phyloP scores from a whole-genome alignment of 2,888 invertebrate genomes.

The Andrena flavipes region DNA sequence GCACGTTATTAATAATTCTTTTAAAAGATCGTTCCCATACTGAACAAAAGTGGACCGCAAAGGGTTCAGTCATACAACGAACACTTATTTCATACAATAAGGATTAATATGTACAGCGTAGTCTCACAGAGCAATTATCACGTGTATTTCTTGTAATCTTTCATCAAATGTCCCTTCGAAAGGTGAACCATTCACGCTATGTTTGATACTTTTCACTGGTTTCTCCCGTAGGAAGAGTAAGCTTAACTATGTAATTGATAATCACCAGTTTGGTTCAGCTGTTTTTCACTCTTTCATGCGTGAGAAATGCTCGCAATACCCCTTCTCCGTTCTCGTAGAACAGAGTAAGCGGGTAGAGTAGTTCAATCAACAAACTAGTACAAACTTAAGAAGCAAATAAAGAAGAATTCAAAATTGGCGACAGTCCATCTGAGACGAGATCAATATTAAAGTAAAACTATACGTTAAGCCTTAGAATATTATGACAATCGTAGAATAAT shows the following conservation, averaged over 20 bases:
- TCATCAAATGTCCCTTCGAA: slow-evolving; percentile 48
- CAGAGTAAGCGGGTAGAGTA: not conserved
- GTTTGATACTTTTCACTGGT: not conserved
- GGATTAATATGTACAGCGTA: slow-evolving; percentile 38
- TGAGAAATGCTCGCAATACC: slow-evolving; percentile 3
- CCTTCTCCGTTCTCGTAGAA: not conserved
- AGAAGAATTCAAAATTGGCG: not conserved
- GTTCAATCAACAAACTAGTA: slow-evolving; percentile 24
- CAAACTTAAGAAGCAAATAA: slow-evolving; percentile 6
- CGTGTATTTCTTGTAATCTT: slow-evolving; percentile 32
- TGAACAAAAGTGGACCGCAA: slow-evolving; percentile 38
- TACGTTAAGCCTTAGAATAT: slow-evolving; percentile 3
- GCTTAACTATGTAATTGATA: not conserved
- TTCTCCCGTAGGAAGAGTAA: slow-evolving; percentile 2
- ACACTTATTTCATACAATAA: slow-evolving; percentile 30
- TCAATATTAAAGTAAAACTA: slow-evolving; percentile 6
- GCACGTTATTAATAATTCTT: not conserved
- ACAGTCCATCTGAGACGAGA: not conserved
- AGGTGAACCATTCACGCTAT: slow-evolving; percentile 48
- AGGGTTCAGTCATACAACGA: slow-evolving; percentile 41
- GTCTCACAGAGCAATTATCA: slow-evolving; percentile 50
- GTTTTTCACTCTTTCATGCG: slow-evolving; percentile 48
- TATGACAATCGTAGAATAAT: slow-evolving; percentile 28
- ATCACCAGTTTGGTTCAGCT: not conserved
- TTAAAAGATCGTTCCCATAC: not conserved